Evolutionary conservation across 2,888 invertebrate genomes (phyloP).

Genomic region (Thyatira batis): DNA sequence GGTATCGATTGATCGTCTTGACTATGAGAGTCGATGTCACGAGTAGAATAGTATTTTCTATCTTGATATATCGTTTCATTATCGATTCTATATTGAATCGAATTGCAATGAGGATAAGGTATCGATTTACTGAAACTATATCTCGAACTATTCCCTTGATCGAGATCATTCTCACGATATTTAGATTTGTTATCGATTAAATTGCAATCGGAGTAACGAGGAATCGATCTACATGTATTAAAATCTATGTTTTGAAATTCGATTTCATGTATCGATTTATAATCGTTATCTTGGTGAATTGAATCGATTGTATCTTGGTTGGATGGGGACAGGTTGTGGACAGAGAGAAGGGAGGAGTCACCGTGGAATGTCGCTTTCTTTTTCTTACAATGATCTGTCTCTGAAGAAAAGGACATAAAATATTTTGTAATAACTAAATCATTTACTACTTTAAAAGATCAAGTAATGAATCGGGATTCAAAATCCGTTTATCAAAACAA

Average conservation of each 20-base stretch:
- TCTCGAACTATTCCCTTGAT: slow-evolving; percentile 4
- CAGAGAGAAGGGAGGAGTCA: slow-evolving; percentile 50
- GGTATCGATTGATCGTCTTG: slow-evolving; percentile 2
- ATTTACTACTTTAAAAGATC: too few species aligned
- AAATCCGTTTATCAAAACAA: too few species aligned
- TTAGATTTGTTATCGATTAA: slow-evolving; percentile 17
- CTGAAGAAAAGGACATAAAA: slow-evolving; percentile 24
- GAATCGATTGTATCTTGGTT: slow-evolving; percentile 14
- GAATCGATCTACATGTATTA: slow-evolving; percentile 5
- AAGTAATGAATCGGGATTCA: too few species aligned
- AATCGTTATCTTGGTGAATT: slow-evolving; percentile 11
- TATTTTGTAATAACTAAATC: too few species aligned
- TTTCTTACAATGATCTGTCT: slow-evolving; percentile 39
- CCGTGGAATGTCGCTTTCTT: slow-evolving; percentile 55
- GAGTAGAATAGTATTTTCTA: slow-evolving; percentile 12
- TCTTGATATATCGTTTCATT: slow-evolving; percentile 10
- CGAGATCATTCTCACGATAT: slow-evolving; percentile 15
- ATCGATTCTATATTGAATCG: slow-evolving; percentile 5
- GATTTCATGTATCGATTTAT: slow-evolving; percentile 13
- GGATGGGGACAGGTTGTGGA: slow-evolving; percentile 39
- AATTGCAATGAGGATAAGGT: not conserved
- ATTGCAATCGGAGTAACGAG: slow-evolving; percentile 12
- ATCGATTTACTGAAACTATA: slow-evolving; percentile 1
- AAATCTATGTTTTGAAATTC: slow-evolving; percentile 10
- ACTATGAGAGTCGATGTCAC: slow-evolving; percentile 8